A percentile compares a stretch with the other conserved stretches of the same genome.
phyloP scores from a whole-genome alignment of 1,140 invertebrate genomes.

The Sinella curviseta region DNA sequence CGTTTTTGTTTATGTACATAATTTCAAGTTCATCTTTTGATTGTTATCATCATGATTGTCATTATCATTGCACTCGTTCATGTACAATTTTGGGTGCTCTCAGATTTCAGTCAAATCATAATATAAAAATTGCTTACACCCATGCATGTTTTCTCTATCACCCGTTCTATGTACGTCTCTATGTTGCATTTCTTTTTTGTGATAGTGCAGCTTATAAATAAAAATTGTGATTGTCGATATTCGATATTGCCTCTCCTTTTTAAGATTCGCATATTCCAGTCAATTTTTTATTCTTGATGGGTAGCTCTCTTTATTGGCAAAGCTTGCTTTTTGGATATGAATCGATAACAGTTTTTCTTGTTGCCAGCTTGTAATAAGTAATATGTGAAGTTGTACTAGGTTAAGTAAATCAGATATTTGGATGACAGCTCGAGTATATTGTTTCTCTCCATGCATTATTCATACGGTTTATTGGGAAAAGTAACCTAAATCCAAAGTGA shows the following conservation, averaged over 20 bases:
- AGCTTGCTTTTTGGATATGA: no score
- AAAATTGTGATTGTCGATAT: neutral
- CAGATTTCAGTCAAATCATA: neutral
- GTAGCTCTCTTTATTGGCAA: neutral
- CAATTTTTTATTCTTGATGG: neutral
- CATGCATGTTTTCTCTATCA: no score
- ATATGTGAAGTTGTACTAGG: no score
- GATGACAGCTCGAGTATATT: neutral
- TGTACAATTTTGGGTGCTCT: neutral
- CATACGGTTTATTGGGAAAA: neutral
- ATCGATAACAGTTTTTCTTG: no score
- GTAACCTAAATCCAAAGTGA: neutral
- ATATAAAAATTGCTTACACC: neutral
- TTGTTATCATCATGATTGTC: neutral
- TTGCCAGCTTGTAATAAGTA: no score
- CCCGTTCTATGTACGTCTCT: neutral
- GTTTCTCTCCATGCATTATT: neutral
- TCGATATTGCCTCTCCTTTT: neutral
- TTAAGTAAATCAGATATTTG: neutral
- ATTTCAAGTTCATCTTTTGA: constrained; percentile 21
- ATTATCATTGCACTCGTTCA: constrained; percentile 1
- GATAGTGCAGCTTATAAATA: neutral
- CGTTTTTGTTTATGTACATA: constrained; percentile 14
- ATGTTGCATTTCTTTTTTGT: neutral
- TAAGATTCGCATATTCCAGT: constrained; percentile 10